These are phyloP conservation scores for Limenitis arthemis DNA, from an alignment of 2,888 invertebrate species.

Conservation along the genomic window DNA sequence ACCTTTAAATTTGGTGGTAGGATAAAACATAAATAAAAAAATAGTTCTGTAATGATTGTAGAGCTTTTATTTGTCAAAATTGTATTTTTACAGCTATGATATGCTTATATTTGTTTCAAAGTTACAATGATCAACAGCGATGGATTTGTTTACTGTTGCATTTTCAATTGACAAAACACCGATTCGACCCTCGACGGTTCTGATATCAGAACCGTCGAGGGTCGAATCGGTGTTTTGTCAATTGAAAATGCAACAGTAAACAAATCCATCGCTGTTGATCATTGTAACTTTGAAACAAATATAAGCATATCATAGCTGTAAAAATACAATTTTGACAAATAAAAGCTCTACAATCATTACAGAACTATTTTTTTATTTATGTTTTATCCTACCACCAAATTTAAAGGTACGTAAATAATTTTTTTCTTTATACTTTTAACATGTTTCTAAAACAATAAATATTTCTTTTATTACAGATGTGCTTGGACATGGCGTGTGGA, in stretches of 20 bases:
- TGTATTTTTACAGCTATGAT: constrained; percentile 93
- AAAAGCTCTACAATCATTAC: constrained; percentile 78
- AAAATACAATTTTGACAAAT: constrained; percentile 88
- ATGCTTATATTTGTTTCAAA: constrained; percentile 88
- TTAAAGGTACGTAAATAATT: constrained; percentile 31
- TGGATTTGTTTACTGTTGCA: constrained; percentile 59
- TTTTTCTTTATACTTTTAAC: not conserved
- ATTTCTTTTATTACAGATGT: constrained; percentile 48
- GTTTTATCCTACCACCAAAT: constrained; percentile 1
- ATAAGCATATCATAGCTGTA: constrained; percentile 96
- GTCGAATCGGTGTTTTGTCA: constrained; percentile 62
- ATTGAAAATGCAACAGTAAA: constrained; percentile 56
- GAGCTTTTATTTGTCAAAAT: constrained; percentile 87
- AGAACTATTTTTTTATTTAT: constrained; percentile 45
- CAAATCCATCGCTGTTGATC: constrained; percentile 71
- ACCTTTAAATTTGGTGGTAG: constrained; percentile 26
- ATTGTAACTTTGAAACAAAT: constrained; percentile 79
- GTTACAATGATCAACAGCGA: constrained; percentile 74
- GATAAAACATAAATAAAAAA: constrained; percentile 38
- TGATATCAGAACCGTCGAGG: constrained; percentile 52
- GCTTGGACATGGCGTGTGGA: constrained; percentile 58
- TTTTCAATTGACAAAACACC: constrained; percentile 63
- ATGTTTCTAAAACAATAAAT: not conserved
- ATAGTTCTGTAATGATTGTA: constrained; percentile 68
- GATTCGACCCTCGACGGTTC: constrained; percentile 50